These are phyloP conservation scores for Chrysochloris asiatica DNA, from an alignment of 2,113 vertebrate genomes.

Conservation along the genomic window DNA sequence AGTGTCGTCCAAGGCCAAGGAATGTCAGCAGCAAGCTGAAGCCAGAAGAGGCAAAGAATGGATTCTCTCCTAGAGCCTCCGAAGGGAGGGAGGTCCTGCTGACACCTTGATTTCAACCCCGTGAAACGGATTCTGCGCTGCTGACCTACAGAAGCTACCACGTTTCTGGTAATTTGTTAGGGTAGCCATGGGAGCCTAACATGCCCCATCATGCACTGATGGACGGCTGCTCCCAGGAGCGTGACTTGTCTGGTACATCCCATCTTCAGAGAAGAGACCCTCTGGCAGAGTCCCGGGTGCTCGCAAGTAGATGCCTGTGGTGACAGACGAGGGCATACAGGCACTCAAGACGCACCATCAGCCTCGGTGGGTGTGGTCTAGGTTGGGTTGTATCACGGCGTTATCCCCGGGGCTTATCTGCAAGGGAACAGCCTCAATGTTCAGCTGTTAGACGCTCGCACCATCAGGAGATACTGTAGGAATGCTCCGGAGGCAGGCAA, in stretches of 20 bases:
- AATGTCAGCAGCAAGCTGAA: not conserved
- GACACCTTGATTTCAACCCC: not conserved
- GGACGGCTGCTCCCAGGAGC: too few relatives aligned
- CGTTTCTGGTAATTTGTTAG: not conserved
- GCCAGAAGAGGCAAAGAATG: not conserved
- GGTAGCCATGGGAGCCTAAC: not conserved
- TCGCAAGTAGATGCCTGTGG: not conserved
- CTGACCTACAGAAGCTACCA: not conserved
- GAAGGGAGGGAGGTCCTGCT: rapidly evolving
- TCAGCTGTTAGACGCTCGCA: not conserved
- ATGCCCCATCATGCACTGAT: not conserved
- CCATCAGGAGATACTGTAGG: not conserved
- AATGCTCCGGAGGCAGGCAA: not conserved
- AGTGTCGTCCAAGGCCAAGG: not conserved
- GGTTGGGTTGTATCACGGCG: rapidly evolving
- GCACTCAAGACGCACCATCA: not conserved
- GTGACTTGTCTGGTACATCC: not conserved
- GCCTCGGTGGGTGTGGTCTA: not conserved
- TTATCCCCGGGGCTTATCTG: not conserved
- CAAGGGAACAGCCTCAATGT: not conserved
- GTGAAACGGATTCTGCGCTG: not conserved
- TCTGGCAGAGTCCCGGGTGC: not conserved
- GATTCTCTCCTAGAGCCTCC: not conserved
- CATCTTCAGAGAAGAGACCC: not conserved
- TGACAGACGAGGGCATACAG: not conserved